Percentiles rank a stretch among this genome's conserved stretches.
These are phyloP conservation scores for Zele albiditarsus DNA, from an alignment of 2,888 invertebrate species.

Conservation along the genomic window DNA sequence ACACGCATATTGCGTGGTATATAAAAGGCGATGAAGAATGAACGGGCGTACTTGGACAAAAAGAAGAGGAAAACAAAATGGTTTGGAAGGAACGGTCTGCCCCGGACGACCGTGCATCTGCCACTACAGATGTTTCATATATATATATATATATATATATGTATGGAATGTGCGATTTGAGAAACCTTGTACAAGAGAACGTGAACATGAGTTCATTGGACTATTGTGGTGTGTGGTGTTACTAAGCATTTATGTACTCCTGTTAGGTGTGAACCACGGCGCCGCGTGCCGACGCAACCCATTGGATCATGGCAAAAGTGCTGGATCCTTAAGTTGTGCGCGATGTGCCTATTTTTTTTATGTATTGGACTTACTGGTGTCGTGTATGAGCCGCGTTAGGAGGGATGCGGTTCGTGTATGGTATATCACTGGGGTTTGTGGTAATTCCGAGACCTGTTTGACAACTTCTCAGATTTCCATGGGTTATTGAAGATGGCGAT, in stretches of 20 bases:
- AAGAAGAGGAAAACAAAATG: background rate
- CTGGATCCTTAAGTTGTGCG: conserved; percentile 52
- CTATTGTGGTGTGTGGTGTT: conserved; percentile 8
- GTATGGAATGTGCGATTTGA: background rate
- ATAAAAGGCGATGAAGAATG: background rate
- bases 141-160: background rate
- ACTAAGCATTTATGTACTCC: conserved; percentile 59
- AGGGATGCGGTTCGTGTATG: too few relatives aligned
- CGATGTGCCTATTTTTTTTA: conserved; percentile 1
- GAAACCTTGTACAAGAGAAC: conserved; percentile 5
- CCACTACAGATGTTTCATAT: background rate
- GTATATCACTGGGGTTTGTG: too few relatives aligned
- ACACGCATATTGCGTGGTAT: background rate
- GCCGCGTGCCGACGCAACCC: conserved; percentile 72
- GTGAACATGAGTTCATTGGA: conserved; percentile 17
- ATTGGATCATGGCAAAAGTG: conserved; percentile 62
- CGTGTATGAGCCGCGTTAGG: too few relatives aligned
- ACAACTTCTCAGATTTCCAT: too few relatives aligned
- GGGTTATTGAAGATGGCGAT: too few relatives aligned
- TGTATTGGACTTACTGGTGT: too few relatives aligned
- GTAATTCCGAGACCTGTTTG: too few relatives aligned
- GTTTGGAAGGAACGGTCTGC: background rate
- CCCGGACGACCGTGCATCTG: background rate
- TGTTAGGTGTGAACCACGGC: conserved; percentile 72
- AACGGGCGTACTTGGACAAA: background rate